phyloP scores from a whole-genome alignment of 2,888 invertebrate species.

The Eutolmus rufibarbis region DNA sequence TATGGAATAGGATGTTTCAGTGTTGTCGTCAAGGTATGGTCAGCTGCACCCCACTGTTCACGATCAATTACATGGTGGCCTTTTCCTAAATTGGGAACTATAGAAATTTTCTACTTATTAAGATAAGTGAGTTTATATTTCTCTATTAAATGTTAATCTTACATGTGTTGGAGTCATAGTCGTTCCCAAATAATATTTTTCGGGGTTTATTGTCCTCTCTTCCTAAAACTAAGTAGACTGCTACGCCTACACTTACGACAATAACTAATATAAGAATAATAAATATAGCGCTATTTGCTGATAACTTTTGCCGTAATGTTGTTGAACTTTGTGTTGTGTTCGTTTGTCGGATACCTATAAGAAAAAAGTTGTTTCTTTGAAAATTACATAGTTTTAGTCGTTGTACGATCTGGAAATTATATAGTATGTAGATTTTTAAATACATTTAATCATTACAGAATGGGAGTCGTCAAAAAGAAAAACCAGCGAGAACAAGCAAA shows the following conservation, averaged over 20 bases:
- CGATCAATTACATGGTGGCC: conserved; percentile 61
- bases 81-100: conserved; percentile 63
- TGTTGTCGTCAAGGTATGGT: conserved; percentile 16
- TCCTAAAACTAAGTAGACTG: conserved; percentile 56
- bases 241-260: conserved; percentile 53
- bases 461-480: background rate
- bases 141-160: conserved; percentile 47
- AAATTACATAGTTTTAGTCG: background rate
- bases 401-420: too few species aligned
- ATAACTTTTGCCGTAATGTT: conserved; percentile 51
- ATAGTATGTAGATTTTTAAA: too few species aligned
- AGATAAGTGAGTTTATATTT: background rate
- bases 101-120: conserved; percentile 1
- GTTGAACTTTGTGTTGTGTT: conserved; percentile 48
- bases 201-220: conserved; percentile 38
- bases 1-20: conserved; percentile 62
- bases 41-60: conserved; percentile 59
- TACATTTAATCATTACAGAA: too few species aligned
- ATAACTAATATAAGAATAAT: conserved; percentile 53
- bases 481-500: background rate
- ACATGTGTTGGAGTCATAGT: conserved; percentile 60
- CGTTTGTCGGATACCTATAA: conserved; percentile 53
- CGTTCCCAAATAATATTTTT: conserved; percentile 59
- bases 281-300: conserved; percentile 52
- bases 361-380: background rate